Evolutionary conservation across 2,797 vertebrate species (phyloP), one percentile per base, ranked within the genome.

Genomic region (Sebastes oblongus): DNA sequence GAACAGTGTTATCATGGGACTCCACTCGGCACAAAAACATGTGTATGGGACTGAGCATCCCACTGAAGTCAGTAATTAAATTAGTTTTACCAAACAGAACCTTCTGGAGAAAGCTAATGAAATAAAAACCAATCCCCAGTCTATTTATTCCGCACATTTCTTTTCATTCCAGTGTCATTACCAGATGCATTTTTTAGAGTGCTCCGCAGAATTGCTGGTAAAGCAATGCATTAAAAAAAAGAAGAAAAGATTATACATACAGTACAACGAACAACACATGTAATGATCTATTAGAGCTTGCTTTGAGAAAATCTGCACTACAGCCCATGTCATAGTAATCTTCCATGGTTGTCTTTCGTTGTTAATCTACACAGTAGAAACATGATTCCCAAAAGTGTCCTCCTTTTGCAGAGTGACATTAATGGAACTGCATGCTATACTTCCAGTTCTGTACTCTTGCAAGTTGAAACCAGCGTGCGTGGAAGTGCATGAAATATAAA

Each of bases 71-170:
- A 36, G 58, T 74, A 82, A 84, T 85, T 83, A 60, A 39, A 80
- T 79, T 66, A 12, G 65, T 75, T 78, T 76, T 73, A 75, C 67
- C 65, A 72, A 59, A 83, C 34, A 82, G 69, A 85, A 56, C 79
- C 65, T 83, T 84, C 64, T 82, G 64, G 29, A 73, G 54, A 39
- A 77, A 27, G 24, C 27, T 79, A 84, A 86, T 89, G 52, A 72
- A 84, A 88, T 85, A 72, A 86, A 79, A 82, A n/a, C 4, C 59
- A 72, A 70, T 75, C 55, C 67, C 18, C 67, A 22, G 42, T 72
- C 61, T 60, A 22, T 77, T 78, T 77, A 67, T 82, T 72, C 22
- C 11, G 30, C 62, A 22, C 66, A n/a, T 30, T 67, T 50, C 1
- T 14, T 78, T 74, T 78, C 14, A 36, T 59, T 70, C 25, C 16